These are phyloP conservation scores for Chrysomallon squamiferum DNA, from an alignment of 1,140 invertebrate species.

Conservation along the genomic window DNA sequence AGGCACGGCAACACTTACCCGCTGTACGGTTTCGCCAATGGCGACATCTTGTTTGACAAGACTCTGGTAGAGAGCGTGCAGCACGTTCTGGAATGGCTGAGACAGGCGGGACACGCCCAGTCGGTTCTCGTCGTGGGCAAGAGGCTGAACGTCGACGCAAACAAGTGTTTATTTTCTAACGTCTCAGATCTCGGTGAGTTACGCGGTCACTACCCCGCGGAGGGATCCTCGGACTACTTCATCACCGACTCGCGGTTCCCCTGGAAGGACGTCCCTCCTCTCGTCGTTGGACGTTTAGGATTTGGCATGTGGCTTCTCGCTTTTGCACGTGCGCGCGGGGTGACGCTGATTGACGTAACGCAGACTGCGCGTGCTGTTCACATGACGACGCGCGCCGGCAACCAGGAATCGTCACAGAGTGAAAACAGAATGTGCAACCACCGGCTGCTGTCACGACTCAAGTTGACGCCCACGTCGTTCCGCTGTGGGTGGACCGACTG, in stretches of 20 bases:
- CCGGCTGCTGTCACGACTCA: neutral
- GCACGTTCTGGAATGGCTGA: too few species aligned
- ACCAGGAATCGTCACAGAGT: neutral
- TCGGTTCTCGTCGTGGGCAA: neutral
- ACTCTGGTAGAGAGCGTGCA: neutral
- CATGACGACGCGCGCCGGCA: neutral
- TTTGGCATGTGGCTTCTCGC: conserved; percentile 4
- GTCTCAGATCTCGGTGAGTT: neutral
- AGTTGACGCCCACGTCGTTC: neutral
- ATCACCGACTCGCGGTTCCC: conserved; percentile 1
- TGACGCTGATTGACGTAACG: conserved; percentile 1
- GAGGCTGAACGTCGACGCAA: neutral
- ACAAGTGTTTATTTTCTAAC: neutral
- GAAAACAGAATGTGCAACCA: neutral
- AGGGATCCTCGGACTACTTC: conserved; percentile 7
- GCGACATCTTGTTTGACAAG: neutral
- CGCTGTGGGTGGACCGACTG: conserved; percentile 1
- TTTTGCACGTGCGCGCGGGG: neutral
- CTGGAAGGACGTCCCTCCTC: neutral
- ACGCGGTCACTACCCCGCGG: neutral
- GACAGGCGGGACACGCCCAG: neutral
- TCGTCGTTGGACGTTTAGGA: neutral
- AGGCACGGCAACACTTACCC: neutral
- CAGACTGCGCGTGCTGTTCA: neutral
- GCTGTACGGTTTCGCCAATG: neutral